Percentiles rank a stretch among this genome's conserved stretches.
Conservation (phyloP, 2,113 vertebrate genomes). For the Phocoena sinus region DNA sequence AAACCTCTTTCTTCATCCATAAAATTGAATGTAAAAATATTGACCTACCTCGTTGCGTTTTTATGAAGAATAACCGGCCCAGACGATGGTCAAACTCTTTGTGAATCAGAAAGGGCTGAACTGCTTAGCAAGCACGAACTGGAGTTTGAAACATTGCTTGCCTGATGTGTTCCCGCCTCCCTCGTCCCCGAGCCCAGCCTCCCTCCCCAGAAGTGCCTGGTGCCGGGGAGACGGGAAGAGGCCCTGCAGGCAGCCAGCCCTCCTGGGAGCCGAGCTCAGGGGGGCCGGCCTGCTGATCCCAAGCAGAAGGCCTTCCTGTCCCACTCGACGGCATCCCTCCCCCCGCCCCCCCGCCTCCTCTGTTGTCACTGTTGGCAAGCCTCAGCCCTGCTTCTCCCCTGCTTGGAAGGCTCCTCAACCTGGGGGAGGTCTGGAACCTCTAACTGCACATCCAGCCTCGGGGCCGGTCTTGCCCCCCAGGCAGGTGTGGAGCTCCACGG, state of each 20-base stretch:
- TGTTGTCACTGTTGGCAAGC: neutral
- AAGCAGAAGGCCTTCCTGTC: neutral
- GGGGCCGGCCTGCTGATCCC: neutral
- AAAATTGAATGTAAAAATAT: conserved; percentile 67
- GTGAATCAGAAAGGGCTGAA: conserved; percentile 44
- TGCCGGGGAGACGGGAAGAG: neutral
- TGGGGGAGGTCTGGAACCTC: neutral
- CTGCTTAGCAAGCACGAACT: conserved; percentile 55
- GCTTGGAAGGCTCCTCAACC: neutral
- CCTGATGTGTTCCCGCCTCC: neutral
- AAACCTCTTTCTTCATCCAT: conserved; percentile 67
- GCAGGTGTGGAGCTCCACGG: no score
- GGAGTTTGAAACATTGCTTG: neutral
- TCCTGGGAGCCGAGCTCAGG: neutral
- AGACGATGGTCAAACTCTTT: conserved; percentile 27
- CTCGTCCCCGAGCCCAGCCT: neutral
- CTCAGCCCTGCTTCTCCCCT: neutral
- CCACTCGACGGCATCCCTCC: neutral
- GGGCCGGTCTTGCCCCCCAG: neutral
- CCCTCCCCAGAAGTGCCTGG: neutral
- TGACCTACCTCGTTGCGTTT: conserved; percentile 30
- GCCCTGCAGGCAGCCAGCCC: neutral
- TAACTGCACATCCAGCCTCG: neutral
- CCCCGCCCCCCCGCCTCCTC: neutral
- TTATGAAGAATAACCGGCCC: conserved; percentile 57